Conservation (phyloP, 1,140 invertebrate species). For the Leptoteleia sp. region DNA sequence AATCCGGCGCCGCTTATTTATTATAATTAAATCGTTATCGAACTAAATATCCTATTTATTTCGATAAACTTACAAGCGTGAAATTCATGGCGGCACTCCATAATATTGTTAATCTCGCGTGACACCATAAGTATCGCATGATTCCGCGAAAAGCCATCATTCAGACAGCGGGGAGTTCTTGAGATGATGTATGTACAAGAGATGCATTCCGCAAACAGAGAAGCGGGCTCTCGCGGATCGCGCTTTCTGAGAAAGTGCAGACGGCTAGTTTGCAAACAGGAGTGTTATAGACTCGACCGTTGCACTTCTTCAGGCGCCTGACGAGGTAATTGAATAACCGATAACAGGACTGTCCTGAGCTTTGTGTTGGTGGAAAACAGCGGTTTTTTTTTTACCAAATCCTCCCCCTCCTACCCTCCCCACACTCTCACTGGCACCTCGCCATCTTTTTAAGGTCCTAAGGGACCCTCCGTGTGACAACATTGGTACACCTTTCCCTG, state of each 20-base stretch:
- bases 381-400: slow-evolving; percentile 35
- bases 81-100: slow-evolving; percentile 37
- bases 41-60: slow-evolving; percentile 22
- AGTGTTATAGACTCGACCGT: slow-evolving; percentile 55
- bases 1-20: neutral
- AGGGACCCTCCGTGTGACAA: no score
- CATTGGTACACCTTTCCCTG: no score
- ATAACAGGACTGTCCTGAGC: slow-evolving; percentile 48
- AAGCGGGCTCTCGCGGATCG: slow-evolving; percentile 13
- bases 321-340: slow-evolving; percentile 63
- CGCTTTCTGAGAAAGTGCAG: slow-evolving; percentile 55
- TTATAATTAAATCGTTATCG: slow-evolving; percentile 38
- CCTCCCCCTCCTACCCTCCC: no score
- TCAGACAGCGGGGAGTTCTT: slow-evolving; percentile 40
- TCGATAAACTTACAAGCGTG: slow-evolving; percentile 7
- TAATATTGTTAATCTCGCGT: slow-evolving; percentile 58
- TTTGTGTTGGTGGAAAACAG: slow-evolving; percentile 34
- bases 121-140: slow-evolving; percentile 52
- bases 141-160: slow-evolving; percentile 54
- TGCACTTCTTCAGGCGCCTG: slow-evolving; percentile 56
- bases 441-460: slow-evolving; percentile 46
- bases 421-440: slow-evolving; percentile 26
- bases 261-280: slow-evolving; percentile 62
- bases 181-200: slow-evolving; percentile 57
- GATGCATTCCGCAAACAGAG: slow-evolving; percentile 32